phyloP scores from a whole-genome alignment of 30 jellyfish, hydroid and myxozoan genomes.

The Nemopilema nomurai region DNA sequence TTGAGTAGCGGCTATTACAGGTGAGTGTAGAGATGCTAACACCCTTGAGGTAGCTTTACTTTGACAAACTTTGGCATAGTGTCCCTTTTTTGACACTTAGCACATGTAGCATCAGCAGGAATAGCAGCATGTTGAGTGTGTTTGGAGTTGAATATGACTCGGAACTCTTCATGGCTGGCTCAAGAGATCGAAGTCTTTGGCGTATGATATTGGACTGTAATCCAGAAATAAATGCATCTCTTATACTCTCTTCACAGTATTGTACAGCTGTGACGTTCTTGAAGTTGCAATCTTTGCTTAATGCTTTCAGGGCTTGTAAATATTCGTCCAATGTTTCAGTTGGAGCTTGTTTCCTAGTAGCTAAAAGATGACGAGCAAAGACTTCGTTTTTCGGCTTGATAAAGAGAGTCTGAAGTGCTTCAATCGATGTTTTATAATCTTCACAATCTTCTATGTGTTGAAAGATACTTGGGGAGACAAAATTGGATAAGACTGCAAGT shows the following conservation, averaged over 20 bases:
- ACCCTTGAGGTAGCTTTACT: conserved; percentile 2
- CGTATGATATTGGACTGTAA: conserved; percentile 30
- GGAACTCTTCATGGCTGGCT: conserved; percentile 24
- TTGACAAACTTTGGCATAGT: conserved; percentile 30
- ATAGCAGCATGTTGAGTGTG: background rate
- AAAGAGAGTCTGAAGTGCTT: conserved; percentile 28
- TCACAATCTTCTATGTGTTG: conserved; percentile 32
- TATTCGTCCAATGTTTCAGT: conserved; percentile 10
- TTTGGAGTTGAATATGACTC: background rate
- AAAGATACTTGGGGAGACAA: conserved; percentile 38
- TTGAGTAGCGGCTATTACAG: conserved; percentile 16
- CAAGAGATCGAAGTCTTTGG: conserved; percentile 26
- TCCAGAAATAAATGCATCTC: conserved; percentile 26
- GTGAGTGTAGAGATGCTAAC: conserved; percentile 8
- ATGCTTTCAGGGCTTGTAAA: conserved; percentile 28
- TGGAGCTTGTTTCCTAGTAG: conserved; percentile 8
- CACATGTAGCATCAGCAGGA: background rate
- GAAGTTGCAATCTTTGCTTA: conserved; percentile 42
- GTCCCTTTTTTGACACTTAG: conserved; percentile 26
- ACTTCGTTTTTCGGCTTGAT: background rate
- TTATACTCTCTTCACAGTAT: conserved; percentile 29
- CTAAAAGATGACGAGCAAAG: conserved; percentile 4
- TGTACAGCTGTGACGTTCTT: conserved; percentile 15
- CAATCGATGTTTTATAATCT: conserved; percentile 6
- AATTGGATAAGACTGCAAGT: conserved; percentile 23